Evolutionary conservation across 2,888 invertebrate species (phyloP).

Genomic region (Spodoptera exigua): DNA sequence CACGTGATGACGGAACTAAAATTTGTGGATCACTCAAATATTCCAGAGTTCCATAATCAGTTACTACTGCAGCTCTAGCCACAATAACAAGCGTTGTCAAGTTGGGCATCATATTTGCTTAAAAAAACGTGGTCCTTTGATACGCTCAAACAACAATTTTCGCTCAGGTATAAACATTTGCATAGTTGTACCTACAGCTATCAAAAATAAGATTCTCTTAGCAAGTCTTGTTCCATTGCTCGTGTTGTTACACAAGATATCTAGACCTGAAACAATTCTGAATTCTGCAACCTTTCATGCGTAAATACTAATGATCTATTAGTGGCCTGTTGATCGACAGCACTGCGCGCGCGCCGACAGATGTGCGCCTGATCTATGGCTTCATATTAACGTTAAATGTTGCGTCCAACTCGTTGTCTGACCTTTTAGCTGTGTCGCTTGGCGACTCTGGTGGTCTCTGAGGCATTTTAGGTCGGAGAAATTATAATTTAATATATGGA

Average conservation of each 20-base stretch:
- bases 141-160: too few species aligned
- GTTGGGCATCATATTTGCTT: too few species aligned
- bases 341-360: constrained; percentile 48
- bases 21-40: too few species aligned
- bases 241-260: neutral
- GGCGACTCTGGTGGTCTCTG: constrained; percentile 50
- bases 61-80: too few species aligned
- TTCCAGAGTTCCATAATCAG: too few species aligned
- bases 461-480: constrained; percentile 36
- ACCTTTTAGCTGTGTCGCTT: constrained; percentile 46
- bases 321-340: constrained; percentile 51
- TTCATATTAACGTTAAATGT: constrained; percentile 57
- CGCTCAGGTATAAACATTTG: too few species aligned
- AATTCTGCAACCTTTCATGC: constrained; percentile 19
- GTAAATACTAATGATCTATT: constrained; percentile 50
- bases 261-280: constrained; percentile 34
- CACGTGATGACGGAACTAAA: too few species aligned
- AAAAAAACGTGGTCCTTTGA: too few species aligned
- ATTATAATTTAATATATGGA: constrained; percentile 32
- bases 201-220: too few species aligned
- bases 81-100: too few species aligned
- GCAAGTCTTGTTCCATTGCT: too few species aligned
- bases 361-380: constrained; percentile 51
- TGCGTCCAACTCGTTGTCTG: constrained; percentile 49
- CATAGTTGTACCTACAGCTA: too few species aligned